Evolutionary conservation across 37 sponge, comb jelly and placozoan species (phyloP), one percentile per base, ranked within the genome.

Genomic region (Diacarnus erythraeanus): DNA sequence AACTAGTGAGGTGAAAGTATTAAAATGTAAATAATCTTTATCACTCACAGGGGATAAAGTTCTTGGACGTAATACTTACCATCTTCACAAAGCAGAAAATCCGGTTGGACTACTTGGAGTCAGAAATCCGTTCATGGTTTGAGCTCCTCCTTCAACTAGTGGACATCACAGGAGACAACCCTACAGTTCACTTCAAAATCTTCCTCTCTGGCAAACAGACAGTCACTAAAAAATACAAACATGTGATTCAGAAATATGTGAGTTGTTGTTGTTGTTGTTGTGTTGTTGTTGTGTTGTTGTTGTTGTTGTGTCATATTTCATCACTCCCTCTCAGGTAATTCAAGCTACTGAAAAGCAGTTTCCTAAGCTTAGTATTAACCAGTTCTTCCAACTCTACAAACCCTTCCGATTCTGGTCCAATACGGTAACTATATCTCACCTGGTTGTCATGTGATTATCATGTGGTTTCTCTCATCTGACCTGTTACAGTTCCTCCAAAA

Each of bases 371-470:
- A 59, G 57, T 18, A 61, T 82, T 33, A 63, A 75, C 20, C 72
- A 82, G 74, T 88, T 88, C 54, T 82, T 56, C 47, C 38, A 71
- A 6, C 83, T 88, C 51, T 88, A 77, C 64, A 77, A 72, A 37
- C 22, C 77, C 29, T 88, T 77, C 57, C 23, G 29, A 34, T 82
- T 88, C 37, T 88, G 78, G 78, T 61, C 72, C 33, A 63, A 15
- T 37, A 59, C 29, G 51, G 81, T 84, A 69, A 40, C 43, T 23
- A 3, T 35, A 10, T 17, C 23, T n/a, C 22, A 25, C 21, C 61
- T 60, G 61, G 23, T 20, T 25, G 61, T 25, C 61, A 17, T 60
- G 61, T 60, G 61, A 60, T 17, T 31, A 65, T 65, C 35, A 31
- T 35, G 33, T 65, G 60, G 3, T 54, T 17, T 10, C 17, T 54